Base-by-base conservation (phyloP, 2,113 vertebrate species). In the Oryzias javanicus region DNA sequence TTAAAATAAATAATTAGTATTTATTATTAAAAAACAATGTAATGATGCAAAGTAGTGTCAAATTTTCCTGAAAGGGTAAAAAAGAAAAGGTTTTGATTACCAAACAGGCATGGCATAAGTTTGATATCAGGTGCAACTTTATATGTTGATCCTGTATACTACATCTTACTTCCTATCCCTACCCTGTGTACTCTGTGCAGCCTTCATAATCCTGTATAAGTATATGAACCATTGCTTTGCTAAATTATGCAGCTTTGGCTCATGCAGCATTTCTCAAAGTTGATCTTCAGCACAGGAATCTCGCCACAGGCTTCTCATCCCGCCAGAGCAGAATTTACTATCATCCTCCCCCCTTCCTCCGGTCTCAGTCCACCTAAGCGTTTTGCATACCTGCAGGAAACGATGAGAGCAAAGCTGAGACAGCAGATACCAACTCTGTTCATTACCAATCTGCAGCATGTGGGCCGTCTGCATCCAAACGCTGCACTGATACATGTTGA, bases 311-410 rank as follows among this genome's bases (percentile, higher is more conserved):
- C 56, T 59, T 27, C 19, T 16, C 44, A 59, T 47, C 29, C 27
- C 14, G 17, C 44, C 44, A 6, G 44, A 6, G 3, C n/a, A 20
- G 24, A 20, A 8, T 25, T 44, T 56, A 56, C 17, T 25, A 44
- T 17, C 16, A 12, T 13, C 14, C 15, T 10, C 12, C 58, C 8
- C n/a, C 29, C 4, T 15, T 10, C 58, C 7, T 18, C 35, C 1
- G 5, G 27, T 25, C 4, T 60, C 25, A 22, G 16, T 18, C 42
- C 42, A 42, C 29, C 48, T 50, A 48, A 50, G 58, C 19, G 24
- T 50, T 50, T 42, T 49, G 29, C 58, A 60, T 50, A n/a, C 19
- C 58, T 60, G 58, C 47, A 49, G 47, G 19, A 49, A 50, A 35
- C n/a, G 18, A 60, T 60, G 48, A 60, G 47, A 20, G 19, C 35